phyloP scores from a whole-genome alignment of 2,113 vertebrate genomes.

The Bubalus kerabau region DNA sequence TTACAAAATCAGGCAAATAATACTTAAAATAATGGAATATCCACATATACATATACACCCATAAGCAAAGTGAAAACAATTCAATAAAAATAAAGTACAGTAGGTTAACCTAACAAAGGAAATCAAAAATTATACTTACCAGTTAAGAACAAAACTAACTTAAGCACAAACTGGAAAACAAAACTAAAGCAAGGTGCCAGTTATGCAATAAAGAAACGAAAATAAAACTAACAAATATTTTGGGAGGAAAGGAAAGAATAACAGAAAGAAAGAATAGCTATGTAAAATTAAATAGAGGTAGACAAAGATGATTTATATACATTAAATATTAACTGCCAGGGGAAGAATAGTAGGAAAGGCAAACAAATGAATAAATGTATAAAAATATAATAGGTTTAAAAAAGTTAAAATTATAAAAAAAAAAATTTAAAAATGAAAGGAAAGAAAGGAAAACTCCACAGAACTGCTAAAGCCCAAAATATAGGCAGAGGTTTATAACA shows the following conservation, averaged over 20 bases:
- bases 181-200: not conserved
- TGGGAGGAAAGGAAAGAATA: not conserved
- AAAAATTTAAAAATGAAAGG: too few species aligned
- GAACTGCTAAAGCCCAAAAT: too few species aligned
- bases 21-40: not conserved
- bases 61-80: not conserved
- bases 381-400: not conserved
- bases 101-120: not conserved
- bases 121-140: not conserved
- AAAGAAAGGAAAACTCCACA: too few species aligned
- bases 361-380: not conserved
- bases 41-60: not conserved
- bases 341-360: not conserved
- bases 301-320: not conserved
- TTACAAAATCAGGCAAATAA: not conserved
- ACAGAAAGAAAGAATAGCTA: not conserved
- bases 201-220: not conserved
- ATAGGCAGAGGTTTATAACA: too few species aligned
- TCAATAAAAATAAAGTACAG: not conserved
- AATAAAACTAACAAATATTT: not conserved
- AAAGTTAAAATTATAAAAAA: too few species aligned
- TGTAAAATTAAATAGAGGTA: not conserved
- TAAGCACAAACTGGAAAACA: not conserved
- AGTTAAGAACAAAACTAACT: not conserved
- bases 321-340: not conserved